phyloP scores from a whole-genome alignment of 2,113 vertebrate species.

The Eidolon helvum region DNA sequence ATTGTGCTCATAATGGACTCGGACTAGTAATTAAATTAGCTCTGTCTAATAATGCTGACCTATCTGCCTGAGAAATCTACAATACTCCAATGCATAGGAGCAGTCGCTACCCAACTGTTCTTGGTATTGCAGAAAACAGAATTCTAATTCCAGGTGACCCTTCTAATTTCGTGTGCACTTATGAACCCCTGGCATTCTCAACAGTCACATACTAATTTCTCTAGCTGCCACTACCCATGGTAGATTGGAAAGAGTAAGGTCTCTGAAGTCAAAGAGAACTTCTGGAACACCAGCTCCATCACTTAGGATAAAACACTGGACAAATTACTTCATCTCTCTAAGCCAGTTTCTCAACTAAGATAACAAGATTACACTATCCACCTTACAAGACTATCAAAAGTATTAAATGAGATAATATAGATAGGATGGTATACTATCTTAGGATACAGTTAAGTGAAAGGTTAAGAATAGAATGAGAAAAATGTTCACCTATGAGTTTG shows the following conservation, averaged over 20 bases:
- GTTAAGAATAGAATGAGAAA: neutral
- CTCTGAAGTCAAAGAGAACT: neutral
- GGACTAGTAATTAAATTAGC: neutral
- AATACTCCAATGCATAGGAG: neutral
- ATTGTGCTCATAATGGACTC: neutral
- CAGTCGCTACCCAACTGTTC: neutral
- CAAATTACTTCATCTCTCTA: neutral
- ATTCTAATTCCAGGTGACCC: neutral
- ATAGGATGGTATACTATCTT: neutral
- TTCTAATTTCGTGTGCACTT: neutral
- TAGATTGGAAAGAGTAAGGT: neutral
- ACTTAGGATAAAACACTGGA: neutral
- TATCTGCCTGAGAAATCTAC: neutral
- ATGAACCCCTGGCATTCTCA: neutral
- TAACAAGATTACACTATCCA: neutral
- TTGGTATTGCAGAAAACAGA: neutral
- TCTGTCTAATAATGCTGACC: neutral
- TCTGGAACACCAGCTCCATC: neutral
- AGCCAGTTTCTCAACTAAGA: slow-evolving; percentile 26
- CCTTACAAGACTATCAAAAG: neutral
- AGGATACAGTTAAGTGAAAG: slow-evolving; percentile 5
- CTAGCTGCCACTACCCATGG: neutral
- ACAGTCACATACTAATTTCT: neutral
- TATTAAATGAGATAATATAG: neutral
- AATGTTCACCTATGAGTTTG: neutral